Evolutionary conservation across 2,113 vertebrate species (phyloP), one percentile per base, ranked within the genome.

Genomic region (Melanotaenia duboulayi): DNA sequence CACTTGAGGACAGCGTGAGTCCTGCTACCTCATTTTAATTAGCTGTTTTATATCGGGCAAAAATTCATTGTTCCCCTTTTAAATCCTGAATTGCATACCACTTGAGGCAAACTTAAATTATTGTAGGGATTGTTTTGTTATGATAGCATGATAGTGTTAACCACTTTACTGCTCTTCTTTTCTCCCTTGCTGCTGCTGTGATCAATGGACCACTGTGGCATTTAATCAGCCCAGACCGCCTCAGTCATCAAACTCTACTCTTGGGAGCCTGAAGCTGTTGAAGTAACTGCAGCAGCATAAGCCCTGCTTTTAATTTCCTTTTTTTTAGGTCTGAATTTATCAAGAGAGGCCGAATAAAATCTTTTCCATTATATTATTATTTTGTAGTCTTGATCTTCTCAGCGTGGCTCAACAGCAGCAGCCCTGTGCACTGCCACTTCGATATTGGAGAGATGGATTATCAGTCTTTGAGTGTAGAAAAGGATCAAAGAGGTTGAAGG

Each of bases 121-220:
- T 61, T 48, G 51, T 3, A 32, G 28, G 49, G 73, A 64, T 65
- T 84, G 67, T 78, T 81, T 52, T 68, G 65, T 74, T 76, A 84
- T 62, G 74, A 75, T 72, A 67, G 71, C 63, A 55, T 60, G 69
- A 71, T 70, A 28, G 49, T 51, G 11, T 84, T 74, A 81, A 85
- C 76, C 76, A 87, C 74, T 61, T 42, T 58, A 35, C 70, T 39
- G 16, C 65, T 86, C 58, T 20, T 76, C 55, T 75, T 79, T 50
- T 81, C 58, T 68, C 48, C 40, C 40, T 19, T 35, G 54, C 78
- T 37, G 7, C 60, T 20, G 72, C 84, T 78, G 66, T 76, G 86
- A 91, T 92, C 90, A 81, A 88, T 91, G 90, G 80, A 89, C 78
- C 85, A 48, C 85, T 88, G 83, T 84, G 80, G 85, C 78, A 76